A percentile compares a stretch with the other conserved stretches of the same genome.
Evolutionary conservation across 2,888 invertebrate genomes (phyloP).

Genomic region (Apodemia duryi): DNA sequence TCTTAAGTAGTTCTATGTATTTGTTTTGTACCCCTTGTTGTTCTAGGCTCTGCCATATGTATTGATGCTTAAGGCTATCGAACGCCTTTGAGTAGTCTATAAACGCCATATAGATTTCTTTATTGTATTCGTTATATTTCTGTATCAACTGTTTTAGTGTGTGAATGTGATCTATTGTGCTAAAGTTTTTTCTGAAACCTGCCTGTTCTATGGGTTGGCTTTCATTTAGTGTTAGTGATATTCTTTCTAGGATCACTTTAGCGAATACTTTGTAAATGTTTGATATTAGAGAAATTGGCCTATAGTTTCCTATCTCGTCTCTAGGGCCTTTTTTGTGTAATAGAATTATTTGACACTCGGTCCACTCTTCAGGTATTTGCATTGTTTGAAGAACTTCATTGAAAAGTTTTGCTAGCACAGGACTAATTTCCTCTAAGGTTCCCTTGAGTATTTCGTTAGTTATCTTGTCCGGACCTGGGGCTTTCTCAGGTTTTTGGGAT

Average conservation of each 20-base stretch:
- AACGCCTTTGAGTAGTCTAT: slow-evolving; percentile 12
- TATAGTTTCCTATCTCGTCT: slow-evolving; percentile 26
- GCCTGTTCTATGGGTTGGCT: slow-evolving; percentile 27
- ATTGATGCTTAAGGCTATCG: not conserved
- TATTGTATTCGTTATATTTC: slow-evolving; percentile 12
- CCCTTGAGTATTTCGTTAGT: slow-evolving; percentile 29
- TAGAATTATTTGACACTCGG: slow-evolving; percentile 27
- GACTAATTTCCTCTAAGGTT: slow-evolving; percentile 22
- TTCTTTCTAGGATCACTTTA: slow-evolving; percentile 21
- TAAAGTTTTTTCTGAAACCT: slow-evolving; percentile 24
- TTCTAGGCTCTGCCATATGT: not conserved
- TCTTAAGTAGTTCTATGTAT: not conserved
- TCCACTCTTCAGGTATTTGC: slow-evolving; percentile 25
- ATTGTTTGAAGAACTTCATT: slow-evolving; percentile 3
- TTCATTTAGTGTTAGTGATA: slow-evolving; percentile 20
- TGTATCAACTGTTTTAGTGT: slow-evolving; percentile 24
- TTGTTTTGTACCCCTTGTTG: not conserved
- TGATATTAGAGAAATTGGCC: slow-evolving; percentile 28
- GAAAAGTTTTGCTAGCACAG: slow-evolving; percentile 22
- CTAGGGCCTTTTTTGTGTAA: slow-evolving; percentile 28
- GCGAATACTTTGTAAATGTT: slow-evolving; percentile 16
- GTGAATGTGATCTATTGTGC: slow-evolving; percentile 30
- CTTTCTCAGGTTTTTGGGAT: slow-evolving; percentile 27
- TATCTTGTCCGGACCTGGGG: slow-evolving; percentile 31
- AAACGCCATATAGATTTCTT: slow-evolving; percentile 5